Evolutionary conservation across 2,888 invertebrate species (phyloP).

Genomic region (Magallana nippona): DNA sequence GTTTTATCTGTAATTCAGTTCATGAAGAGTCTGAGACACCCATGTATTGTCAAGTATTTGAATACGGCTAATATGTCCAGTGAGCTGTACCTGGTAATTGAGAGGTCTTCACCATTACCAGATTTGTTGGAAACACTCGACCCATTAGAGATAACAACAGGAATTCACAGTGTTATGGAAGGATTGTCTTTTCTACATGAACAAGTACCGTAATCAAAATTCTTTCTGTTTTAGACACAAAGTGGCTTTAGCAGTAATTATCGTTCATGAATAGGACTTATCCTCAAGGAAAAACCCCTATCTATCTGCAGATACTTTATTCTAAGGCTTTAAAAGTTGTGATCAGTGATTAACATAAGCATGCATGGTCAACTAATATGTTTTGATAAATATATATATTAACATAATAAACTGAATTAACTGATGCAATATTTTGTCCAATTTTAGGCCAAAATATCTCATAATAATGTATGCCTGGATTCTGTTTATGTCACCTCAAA

Average conservation of each 20-base stretch:
- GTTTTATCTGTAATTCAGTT: constrained; percentile 84
- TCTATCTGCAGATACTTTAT: too few species aligned
- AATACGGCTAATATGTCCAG: constrained; percentile 89
- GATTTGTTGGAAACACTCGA: constrained; percentile 85
- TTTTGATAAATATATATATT: too few species aligned
- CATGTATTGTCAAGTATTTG: constrained; percentile 90
- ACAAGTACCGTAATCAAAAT: constrained; percentile 82
- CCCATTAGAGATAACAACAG: constrained; percentile 90
- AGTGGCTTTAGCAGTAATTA: too few species aligned
- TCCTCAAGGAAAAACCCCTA: too few species aligned
- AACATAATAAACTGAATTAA: too few species aligned
- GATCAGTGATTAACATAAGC: too few species aligned
- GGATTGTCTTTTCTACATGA: constrained; percentile 91
- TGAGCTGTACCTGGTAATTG: constrained; percentile 87
- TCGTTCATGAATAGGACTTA: too few species aligned
- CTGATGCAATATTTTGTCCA: too few species aligned
- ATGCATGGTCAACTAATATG: too few species aligned
- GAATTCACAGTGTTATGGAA: constrained; percentile 89
- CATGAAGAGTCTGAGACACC: constrained; percentile 91
- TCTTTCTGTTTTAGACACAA: too few species aligned
- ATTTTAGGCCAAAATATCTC: constrained; percentile 81
- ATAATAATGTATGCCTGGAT: constrained; percentile 90
- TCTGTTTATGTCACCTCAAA: constrained; percentile 91
- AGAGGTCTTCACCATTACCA: constrained; percentile 88
- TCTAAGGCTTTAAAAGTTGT: too few species aligned